A percentile compares a stretch with the other conserved stretches of the same genome.
These are phyloP conservation scores for Polylopha cassiicola DNA, from an alignment of 2,888 invertebrate species.

Conservation along the genomic window DNA sequence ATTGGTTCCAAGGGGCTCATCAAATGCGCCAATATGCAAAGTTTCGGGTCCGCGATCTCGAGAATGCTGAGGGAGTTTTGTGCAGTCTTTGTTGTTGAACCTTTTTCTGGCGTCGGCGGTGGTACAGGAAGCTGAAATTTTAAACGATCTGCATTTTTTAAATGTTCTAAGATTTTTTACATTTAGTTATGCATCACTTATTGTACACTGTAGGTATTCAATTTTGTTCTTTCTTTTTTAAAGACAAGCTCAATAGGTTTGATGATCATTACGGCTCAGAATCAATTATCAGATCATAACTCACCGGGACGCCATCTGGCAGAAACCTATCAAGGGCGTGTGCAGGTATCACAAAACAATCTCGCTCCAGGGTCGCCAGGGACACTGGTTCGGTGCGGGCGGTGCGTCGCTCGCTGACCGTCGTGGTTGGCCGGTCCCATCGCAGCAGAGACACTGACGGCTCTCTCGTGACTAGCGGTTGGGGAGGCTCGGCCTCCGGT, in stretches of 20 bases:
- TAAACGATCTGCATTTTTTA: too few relatives aligned
- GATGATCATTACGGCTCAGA: too few relatives aligned
- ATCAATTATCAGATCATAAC: slow-evolving; percentile 25
- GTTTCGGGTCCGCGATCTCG: slow-evolving; percentile 92
- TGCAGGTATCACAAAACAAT: slow-evolving; percentile 95
- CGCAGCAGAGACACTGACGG: slow-evolving; percentile 79
- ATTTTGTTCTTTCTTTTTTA: too few relatives aligned
- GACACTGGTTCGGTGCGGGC: slow-evolving; percentile 83
- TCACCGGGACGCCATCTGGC: slow-evolving; percentile 92
- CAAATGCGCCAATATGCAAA: slow-evolving; percentile 90
- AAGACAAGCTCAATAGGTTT: too few relatives aligned
- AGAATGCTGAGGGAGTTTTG: slow-evolving; percentile 84
- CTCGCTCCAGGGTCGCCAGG: slow-evolving; percentile 88
- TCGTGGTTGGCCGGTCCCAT: slow-evolving; percentile 65
- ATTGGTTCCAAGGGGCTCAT: slow-evolving; percentile 93
- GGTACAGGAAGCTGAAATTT: slow-evolving; percentile 77
- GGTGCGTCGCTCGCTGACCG: slow-evolving; percentile 53
- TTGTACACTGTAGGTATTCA: too few relatives aligned
- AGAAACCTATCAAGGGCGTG: slow-evolving; percentile 92
- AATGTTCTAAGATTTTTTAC: too few relatives aligned
- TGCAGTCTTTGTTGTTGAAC: slow-evolving; percentile 77
- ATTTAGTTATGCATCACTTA: too few relatives aligned
- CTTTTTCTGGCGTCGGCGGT: slow-evolving; percentile 80
- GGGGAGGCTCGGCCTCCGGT: slow-evolving; percentile 82
- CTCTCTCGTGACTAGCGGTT: slow-evolving; percentile 82